Evolutionary conservation across 2,888 invertebrate species (phyloP).

Genomic region (Blastobasis lacticolella): DNA sequence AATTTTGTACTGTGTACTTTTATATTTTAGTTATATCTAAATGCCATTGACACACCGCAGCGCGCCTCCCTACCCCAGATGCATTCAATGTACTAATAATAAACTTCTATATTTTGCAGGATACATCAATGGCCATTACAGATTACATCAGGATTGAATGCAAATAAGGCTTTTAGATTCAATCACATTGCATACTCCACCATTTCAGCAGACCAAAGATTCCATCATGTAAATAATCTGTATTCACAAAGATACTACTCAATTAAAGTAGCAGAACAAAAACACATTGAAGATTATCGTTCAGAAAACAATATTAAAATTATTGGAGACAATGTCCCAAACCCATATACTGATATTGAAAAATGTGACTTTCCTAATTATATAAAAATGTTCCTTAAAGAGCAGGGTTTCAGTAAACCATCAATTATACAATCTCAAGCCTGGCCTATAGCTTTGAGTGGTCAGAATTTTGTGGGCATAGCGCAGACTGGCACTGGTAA

Average conservation of each 20-base stretch:
- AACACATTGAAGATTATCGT: conserved; percentile 77
- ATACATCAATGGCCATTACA: conserved; percentile 29
- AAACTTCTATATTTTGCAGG: conserved; percentile 25
- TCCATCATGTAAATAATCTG: conserved; percentile 12
- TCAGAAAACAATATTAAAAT: conserved; percentile 81
- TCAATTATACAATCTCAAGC: conserved; percentile 89
- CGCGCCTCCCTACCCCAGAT: too few relatives aligned
- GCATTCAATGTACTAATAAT: too few relatives aligned
- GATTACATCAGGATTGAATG: conserved; percentile 15
- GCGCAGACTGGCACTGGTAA: conserved; percentile 89
- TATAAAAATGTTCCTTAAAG: conserved; percentile 76
- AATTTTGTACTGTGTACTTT: too few relatives aligned
- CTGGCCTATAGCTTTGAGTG: conserved; percentile 88
- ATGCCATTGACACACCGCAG: too few relatives aligned
- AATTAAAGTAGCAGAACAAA: conserved; percentile 33
- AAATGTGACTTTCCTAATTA: conserved; percentile 84
- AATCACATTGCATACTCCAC: conserved; percentile 22
- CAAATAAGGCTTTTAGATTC: conserved; percentile 20
- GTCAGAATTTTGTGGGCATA: conserved; percentile 88
- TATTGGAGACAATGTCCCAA: conserved; percentile 80
- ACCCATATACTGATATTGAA: conserved; percentile 83
- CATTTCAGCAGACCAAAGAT: conserved; percentile 17
- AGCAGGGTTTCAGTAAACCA: conserved; percentile 80
- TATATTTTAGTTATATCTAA: too few relatives aligned
- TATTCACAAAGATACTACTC: conserved; percentile 35